These are phyloP conservation scores for Microplitis mediator DNA, from an alignment of 1,140 invertebrate genomes.

Conservation along the genomic window DNA sequence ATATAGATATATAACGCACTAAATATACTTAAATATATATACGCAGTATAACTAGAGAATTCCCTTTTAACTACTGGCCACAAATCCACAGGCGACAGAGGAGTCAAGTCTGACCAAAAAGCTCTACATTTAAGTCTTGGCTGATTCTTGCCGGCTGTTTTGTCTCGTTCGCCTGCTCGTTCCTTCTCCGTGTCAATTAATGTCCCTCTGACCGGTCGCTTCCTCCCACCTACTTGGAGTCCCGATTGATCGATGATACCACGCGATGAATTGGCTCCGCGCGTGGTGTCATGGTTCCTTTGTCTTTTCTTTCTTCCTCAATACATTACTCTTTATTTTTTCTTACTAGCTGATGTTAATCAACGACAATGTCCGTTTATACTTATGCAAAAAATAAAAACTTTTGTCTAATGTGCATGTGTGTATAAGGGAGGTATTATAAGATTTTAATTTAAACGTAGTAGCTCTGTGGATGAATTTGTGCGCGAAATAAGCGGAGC, in stretches of 20 bases:
- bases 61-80: not conserved
- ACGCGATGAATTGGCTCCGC: constrained; percentile 23
- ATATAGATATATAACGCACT: constrained; percentile 23
- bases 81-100: too few species aligned
- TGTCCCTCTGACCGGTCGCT: constrained; percentile 46
- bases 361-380: too few species aligned
- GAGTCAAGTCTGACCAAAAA: not conserved
- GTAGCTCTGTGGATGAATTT: not conserved
- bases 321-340: not conserved
- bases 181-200: constrained; percentile 58
- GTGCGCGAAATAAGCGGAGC: not conserved
- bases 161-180: constrained; percentile 10
- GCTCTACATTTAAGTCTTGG: not conserved
- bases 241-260: constrained; percentile 26
- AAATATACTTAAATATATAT: not conserved
- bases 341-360: not conserved
- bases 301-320: not conserved
- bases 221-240: not conserved
- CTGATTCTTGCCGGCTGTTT: constrained; percentile 17
- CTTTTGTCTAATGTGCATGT: too few species aligned
- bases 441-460: not conserved
- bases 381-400: too few species aligned
- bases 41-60: not conserved
- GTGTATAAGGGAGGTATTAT: not conserved
- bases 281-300: constrained; percentile 2